Conservation (phyloP, 2,113 vertebrate species). For the Tragelaphus imberbis region DNA sequence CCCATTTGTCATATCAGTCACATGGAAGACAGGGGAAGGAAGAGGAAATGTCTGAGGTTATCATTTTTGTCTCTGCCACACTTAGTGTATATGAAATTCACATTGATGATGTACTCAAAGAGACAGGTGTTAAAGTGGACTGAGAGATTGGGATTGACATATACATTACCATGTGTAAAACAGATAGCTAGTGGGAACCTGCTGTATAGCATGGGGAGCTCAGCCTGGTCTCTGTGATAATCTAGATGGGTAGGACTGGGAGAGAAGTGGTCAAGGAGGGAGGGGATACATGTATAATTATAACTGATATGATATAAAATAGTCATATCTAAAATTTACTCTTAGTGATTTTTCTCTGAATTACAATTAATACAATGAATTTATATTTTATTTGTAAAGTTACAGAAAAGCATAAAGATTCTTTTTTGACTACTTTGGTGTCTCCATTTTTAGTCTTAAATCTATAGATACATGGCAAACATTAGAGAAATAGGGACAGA, state of each 20-base stretch:
- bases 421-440: background rate
- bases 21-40: background rate
- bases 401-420: background rate
- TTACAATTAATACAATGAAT: background rate
- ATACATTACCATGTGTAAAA: background rate
- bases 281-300: background rate
- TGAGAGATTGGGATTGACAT: background rate
- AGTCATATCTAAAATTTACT: background rate
- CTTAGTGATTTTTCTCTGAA: background rate
- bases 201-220: background rate
- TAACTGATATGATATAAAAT: background rate
- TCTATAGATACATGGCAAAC: background rate
- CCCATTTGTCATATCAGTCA: background rate
- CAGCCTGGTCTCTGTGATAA: background rate
- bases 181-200: background rate
- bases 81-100: background rate
- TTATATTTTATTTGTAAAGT: background rate
- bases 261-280: background rate
- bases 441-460: background rate
- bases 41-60: background rate
- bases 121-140: background rate
- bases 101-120: background rate
- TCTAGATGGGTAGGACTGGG: background rate
- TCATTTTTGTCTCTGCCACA: background rate
- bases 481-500: background rate